Percentiles rank a stretch among this genome's conserved stretches.
Conservation (phyloP, 2,113 vertebrate genomes). For the Chrysemys picta region DNA sequence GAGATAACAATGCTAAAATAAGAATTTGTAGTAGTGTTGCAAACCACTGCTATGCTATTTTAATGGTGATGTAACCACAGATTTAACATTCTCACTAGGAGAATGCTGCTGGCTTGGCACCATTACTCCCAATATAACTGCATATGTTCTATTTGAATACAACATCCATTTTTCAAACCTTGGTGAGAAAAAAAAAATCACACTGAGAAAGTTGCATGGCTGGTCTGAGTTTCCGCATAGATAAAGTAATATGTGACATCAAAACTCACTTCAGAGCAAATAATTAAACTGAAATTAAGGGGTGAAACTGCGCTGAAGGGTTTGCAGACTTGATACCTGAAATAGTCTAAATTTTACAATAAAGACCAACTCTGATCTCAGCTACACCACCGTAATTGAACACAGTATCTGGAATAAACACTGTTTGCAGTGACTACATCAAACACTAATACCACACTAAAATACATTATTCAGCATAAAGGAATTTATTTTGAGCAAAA, state of each 20-base stretch:
- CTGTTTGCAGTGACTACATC: background rate
- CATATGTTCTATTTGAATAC: background rate
- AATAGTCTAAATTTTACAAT: background rate
- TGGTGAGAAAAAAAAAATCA: slow-evolving; percentile 10
- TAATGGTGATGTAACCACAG: slow-evolving; percentile 63
- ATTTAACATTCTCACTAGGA: slow-evolving; percentile 9
- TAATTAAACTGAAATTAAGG: background rate
- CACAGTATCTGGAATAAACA: background rate
- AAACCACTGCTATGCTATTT: slow-evolving; percentile 35
- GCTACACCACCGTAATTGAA: background rate
- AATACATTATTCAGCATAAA: background rate
- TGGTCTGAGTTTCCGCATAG: background rate
- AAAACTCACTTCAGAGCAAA: background rate
- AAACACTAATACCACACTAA: background rate
- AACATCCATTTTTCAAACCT: slow-evolving; percentile 13
- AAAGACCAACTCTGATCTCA: background rate
- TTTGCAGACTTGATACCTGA: background rate
- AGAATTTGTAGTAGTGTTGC: slow-evolving; percentile 21
- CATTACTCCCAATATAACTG: background rate
- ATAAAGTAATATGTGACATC: background rate
- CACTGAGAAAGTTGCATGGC: rapidly evolving
- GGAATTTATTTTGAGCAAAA: background rate
- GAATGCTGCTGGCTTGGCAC: background rate
- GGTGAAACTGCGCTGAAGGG: background rate
- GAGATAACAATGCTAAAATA: slow-evolving; percentile 60